Percentiles rank a stretch among this genome's conserved stretches.
These are phyloP conservation scores for Indri indri DNA, from an alignment of 2,113 vertebrate genomes.

Conservation along the genomic window DNA sequence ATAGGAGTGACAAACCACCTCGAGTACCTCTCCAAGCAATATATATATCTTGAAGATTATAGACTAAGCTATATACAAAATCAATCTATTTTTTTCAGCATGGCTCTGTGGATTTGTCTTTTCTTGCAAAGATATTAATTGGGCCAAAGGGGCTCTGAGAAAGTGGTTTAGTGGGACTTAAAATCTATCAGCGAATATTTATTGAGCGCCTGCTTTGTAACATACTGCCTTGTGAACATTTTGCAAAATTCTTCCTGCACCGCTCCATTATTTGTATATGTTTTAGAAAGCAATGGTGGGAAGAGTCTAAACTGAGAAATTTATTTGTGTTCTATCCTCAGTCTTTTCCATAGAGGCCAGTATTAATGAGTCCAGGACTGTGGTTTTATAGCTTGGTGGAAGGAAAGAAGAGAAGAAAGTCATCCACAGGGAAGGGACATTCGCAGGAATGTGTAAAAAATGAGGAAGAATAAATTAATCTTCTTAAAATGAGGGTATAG, in stretches of 20 bases:
- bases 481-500: background rate
- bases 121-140: constrained; percentile 70
- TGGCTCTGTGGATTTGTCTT: constrained; percentile 59
- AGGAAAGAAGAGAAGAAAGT: background rate
- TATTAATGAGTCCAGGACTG: background rate
- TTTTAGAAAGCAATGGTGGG: background rate
- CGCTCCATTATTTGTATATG: background rate
- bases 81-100: constrained; percentile 15
- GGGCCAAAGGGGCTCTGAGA: constrained; percentile 2
- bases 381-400: background rate
- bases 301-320: constrained; percentile 3
- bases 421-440: background rate
- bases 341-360: background rate
- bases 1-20: constrained; percentile 49
- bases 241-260: constrained; percentile 9
- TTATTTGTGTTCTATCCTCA: background rate
- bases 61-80: constrained; percentile 55
- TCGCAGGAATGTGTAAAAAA: background rate
- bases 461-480: background rate
- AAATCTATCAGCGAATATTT: constrained; percentile 62
- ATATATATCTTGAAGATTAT: constrained; percentile 51
- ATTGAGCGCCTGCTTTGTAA: constrained; percentile 16
- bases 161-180: constrained; percentile 53
- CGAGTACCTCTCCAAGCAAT: background rate
- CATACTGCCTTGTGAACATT: background rate